Evolutionary conservation across 2,888 invertebrate species (phyloP), one percentile per base, ranked within the genome.

Genomic region (Ochlodes sylvanus): DNA sequence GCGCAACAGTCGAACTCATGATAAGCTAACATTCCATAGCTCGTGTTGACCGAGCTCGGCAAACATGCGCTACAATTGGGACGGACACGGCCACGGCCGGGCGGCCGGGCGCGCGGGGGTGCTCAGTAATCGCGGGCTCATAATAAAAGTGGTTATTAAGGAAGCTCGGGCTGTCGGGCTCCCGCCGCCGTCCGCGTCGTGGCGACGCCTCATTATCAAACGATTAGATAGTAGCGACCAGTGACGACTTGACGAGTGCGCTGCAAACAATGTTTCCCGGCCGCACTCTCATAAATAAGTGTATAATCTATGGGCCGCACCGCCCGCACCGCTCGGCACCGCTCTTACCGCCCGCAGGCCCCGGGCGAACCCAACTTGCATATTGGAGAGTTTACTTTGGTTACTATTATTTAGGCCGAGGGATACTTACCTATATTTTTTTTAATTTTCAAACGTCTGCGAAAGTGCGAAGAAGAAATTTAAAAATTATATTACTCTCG

Each of bases 31-130:
- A 57, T 64, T 63, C 63, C 63, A 38, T 57, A 12, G 55, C 17
- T 21, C 56, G 21, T 64, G 64, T 64, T 64, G 56, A 50, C 56
- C 41, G 64, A 57, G 64, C 64, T 64, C 64, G 38, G 64, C 64
- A 64, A 64, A 57, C 38, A 64, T 50, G 64, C 57, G 32, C 57
- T 56, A 38, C 34, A 57, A 38, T n/a, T 50, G 38, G 57, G 38
- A 47, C 19, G 56, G 34, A 41, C n/a, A 9, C 47, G 64, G 34
- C 15, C 17, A 5, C 10, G 19, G 17, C 9, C 50, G 17, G 0
- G 32, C 14, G 54, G 12, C 38, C 10, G 38, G 3, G 38, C 12
- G 38, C 9, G 38, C 10, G 38, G 38, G 9, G 38, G 1, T 14
- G 12, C 44, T 7, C 1, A 17, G 7, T 17, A 17, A 47, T 17